phyloP scores from a whole-genome alignment of 2,113 vertebrate genomes.

The Vireo altiloquus region DNA sequence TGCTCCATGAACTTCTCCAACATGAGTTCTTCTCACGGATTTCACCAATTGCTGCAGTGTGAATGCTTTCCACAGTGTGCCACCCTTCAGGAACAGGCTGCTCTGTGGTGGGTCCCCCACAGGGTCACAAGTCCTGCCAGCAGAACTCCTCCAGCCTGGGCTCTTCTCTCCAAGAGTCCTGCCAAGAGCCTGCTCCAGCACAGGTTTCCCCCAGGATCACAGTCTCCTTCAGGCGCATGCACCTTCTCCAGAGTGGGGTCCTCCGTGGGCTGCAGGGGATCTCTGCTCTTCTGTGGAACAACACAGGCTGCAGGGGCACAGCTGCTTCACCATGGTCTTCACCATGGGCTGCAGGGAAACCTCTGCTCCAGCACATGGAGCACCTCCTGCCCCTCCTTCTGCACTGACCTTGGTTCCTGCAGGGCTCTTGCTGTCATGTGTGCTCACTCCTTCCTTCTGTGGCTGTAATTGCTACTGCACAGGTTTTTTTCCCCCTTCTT shows the following conservation, averaged over 20 bases:
- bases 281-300: not conserved
- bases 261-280: not conserved
- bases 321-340: not conserved
- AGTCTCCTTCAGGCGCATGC: not conserved
- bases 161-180: not conserved
- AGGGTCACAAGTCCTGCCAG: not conserved
- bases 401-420: not conserved
- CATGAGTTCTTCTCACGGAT: not conserved
- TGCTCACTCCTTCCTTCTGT: not conserved
- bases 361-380: not conserved
- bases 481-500: not conserved
- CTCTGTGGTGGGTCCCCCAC: accelerated
- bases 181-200: not conserved
- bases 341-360: not conserved
- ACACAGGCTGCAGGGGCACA: not conserved
- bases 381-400: not conserved
- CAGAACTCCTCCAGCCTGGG: not conserved
- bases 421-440: not conserved
- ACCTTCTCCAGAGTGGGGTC: not conserved
- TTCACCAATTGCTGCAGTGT: not conserved
- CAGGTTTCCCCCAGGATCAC: not conserved
- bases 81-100: not conserved
- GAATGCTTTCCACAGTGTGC: not conserved
- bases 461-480: not conserved
- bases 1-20: not conserved